Conservation (phyloP, 2,113 vertebrate species). For the Murina feae region DNA sequence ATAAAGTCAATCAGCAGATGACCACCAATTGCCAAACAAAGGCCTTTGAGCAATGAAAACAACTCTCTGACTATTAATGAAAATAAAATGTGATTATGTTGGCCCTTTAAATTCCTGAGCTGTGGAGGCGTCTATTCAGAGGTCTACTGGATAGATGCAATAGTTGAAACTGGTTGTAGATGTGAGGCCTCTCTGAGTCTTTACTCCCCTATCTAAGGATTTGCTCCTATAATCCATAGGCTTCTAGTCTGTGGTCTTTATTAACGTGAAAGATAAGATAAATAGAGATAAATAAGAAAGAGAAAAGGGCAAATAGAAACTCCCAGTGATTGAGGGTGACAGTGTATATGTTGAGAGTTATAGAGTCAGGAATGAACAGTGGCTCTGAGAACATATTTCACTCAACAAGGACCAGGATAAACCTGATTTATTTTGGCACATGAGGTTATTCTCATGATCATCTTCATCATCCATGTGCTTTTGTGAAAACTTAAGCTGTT, state of each 20-base stretch:
- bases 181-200: neutral
- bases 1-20: neutral
- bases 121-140: neutral
- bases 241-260: neutral
- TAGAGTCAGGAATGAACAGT: too few relatives aligned
- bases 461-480: accelerated
- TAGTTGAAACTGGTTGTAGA: neutral
- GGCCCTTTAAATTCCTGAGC: too few relatives aligned
- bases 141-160: too few relatives aligned
- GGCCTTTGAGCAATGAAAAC: neutral
- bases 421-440: too few relatives aligned
- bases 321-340: accelerated
- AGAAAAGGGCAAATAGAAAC: too few relatives aligned
- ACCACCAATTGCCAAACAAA: neutral
- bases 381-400: neutral
- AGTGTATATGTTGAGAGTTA: accelerated
- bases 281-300: neutral
- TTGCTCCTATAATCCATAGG: neutral
- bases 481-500: neutral
- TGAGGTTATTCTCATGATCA: accelerated
- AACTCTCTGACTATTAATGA: neutral
- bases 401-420: accelerated
- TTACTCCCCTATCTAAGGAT: accelerated
- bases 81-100: accelerated
- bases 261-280: neutral